Base-by-base conservation (phyloP, 2,888 invertebrate genomes). In the Diaperis boleti region DNA sequence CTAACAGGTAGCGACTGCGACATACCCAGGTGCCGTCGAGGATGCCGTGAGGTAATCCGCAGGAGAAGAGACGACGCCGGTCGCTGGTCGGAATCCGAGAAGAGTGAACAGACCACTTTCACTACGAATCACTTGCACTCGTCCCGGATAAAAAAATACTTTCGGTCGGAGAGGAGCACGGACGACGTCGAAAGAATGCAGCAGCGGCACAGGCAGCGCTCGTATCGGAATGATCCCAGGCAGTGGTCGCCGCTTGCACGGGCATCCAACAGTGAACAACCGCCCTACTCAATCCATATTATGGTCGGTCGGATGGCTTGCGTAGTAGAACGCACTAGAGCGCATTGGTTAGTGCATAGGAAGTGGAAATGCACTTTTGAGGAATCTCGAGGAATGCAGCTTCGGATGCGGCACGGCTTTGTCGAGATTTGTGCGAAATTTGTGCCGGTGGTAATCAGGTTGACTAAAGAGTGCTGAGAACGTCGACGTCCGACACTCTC, bases 271-370 rank as follows among this genome's bases (percentile, higher is more conserved):
- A n/a, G 64, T 68, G 68, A 67, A 64, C 64, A 62, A 61, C 44
- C 61, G 61, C 71, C 71, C 70, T 60, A 67, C 69, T 68, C 71
- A 72, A 72, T 72, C 71, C 70, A 72, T 72, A 72, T 69, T 69
- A 70, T 66, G 68, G 66, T 63, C 67, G 67, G 66, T n/a, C n/a
- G n/a, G 69, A 69, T 70, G 67, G 64, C 72, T 69, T 72, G 72
- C 72, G 70, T 72, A 70, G 64, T 72, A 64, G 70, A 64, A 49
- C 42, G 42, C 68, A n/a, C n/a, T n/a, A n/a, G n/a, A n/a, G n/a
- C n/a, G n/a, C n/a, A n/a, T n/a, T n/a, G 47, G 14, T 22, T 44
- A 41, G 41, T 61, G 61, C 61, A 61, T 54, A 45, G 55, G 61
- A 61, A 61, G 60, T 60, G 61, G 61, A 61, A 55, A 61, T 61